These are phyloP conservation scores for Halichoerus grypus DNA, from an alignment of 2,113 vertebrate genomes.

Conservation along the genomic window DNA sequence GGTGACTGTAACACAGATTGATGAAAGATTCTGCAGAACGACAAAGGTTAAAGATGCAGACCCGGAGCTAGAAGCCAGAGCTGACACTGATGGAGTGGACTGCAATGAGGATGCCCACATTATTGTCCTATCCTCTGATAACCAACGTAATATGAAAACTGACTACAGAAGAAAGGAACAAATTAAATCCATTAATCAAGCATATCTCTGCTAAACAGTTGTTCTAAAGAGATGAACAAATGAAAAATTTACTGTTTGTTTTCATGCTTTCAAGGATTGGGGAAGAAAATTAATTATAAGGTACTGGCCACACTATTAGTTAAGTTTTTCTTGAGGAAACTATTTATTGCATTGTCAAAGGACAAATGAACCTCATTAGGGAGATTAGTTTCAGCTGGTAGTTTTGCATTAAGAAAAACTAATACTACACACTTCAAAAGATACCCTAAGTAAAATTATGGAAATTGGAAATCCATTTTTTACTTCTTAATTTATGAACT, in stretches of 20 bases:
- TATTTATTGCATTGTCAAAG: slow-evolving; percentile 89
- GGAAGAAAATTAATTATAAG: slow-evolving; percentile 90
- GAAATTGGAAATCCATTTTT: slow-evolving; percentile 70
- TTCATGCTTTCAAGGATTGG: slow-evolving; percentile 82
- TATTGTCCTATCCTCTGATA: slow-evolving; percentile 88
- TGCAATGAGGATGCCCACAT: slow-evolving; percentile 82
- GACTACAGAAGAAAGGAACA: slow-evolving; percentile 89
- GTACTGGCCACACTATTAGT: slow-evolving; percentile 85
- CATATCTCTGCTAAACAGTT: slow-evolving; percentile 91
- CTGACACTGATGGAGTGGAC: slow-evolving; percentile 90
- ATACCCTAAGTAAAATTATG: slow-evolving; percentile 81
- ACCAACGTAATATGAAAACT: slow-evolving; percentile 91
- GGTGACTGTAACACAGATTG: slow-evolving; percentile 91
- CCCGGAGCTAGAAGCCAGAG: slow-evolving; percentile 84
- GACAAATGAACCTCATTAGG: slow-evolving; percentile 90
- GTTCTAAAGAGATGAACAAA: slow-evolving; percentile 88
- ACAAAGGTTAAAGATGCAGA: slow-evolving; percentile 91
- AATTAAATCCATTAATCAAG: slow-evolving; percentile 94
- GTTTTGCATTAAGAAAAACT: slow-evolving; percentile 84
- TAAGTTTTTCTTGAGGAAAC: slow-evolving; percentile 87
- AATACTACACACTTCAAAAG: slow-evolving; percentile 83
- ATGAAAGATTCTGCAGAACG: slow-evolving; percentile 88
- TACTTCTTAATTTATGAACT: slow-evolving; percentile 77
- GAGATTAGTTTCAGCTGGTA: slow-evolving; percentile 89
- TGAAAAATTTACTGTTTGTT: slow-evolving; percentile 91